Percentiles rank a stretch among this genome's conserved stretches.
Conservation (phyloP, 2,888 invertebrate species). For the Endomychus coccineus region DNA sequence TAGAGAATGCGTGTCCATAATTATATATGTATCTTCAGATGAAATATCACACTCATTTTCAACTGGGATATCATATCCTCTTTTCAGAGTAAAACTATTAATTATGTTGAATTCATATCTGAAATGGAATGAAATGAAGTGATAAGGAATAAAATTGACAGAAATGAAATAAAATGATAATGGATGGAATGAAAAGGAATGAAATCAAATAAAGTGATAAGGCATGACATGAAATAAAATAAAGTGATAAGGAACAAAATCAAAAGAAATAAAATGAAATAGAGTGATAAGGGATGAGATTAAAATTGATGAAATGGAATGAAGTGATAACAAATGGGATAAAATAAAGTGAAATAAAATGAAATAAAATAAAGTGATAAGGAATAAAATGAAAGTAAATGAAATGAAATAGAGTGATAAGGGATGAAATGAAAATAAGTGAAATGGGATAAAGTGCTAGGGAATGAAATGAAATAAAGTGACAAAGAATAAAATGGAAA, state of each 20-base stretch:
- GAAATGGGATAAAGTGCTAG: not conserved
- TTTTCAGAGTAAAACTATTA: too few relatives aligned
- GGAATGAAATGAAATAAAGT: slow-evolving; percentile 4
- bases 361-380: slow-evolving; percentile 5
- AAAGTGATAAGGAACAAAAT: slow-evolving; percentile 4
- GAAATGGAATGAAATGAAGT: slow-evolving; percentile 3
- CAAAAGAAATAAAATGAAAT: slow-evolving; percentile 5
- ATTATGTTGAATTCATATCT: too few relatives aligned
- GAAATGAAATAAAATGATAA: slow-evolving; percentile 5
- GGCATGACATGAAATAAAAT: slow-evolving; percentile 5
- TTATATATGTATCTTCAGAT: too few relatives aligned
- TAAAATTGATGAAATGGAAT: slow-evolving; percentile 4
- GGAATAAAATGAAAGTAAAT: slow-evolving; percentile 3
- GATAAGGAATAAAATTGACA: slow-evolving; percentile 1
- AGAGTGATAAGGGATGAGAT: slow-evolving; percentile 3
- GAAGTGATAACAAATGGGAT: slow-evolving; percentile 4
- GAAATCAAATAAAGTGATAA: slow-evolving; percentile 5
- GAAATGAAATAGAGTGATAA: slow-evolving; percentile 3
- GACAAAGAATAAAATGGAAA: slow-evolving; percentile 5
- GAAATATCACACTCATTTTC: too few relatives aligned
- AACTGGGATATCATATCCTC: too few relatives aligned
- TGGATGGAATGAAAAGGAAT: slow-evolving; percentile 4
- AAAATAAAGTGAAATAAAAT: slow-evolving; percentile 3
- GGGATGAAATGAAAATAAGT: slow-evolving; percentile 5
- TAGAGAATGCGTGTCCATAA: too few relatives aligned